Conservation (phyloP, 2,888 invertebrate species). For the Pristionchus arcanus region DNA sequence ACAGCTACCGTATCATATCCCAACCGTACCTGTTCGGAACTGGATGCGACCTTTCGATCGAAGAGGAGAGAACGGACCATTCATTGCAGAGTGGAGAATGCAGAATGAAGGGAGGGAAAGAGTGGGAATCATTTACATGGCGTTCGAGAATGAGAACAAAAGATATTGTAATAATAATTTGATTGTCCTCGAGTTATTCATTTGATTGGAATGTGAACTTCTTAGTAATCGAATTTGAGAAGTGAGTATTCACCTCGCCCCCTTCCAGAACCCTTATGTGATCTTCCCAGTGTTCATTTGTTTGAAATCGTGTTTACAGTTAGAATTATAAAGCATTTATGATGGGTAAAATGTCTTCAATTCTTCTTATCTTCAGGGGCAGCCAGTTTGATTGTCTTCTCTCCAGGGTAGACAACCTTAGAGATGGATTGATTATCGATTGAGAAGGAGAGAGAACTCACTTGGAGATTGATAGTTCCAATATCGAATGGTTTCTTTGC, state of each 20-base stretch:
- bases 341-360: not conserved
- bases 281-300: conserved; percentile 40
- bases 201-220: no score
- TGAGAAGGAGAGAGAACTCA: conserved; percentile 3
- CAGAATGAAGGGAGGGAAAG: no score
- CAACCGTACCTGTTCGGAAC: no score
- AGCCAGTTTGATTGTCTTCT: conserved; percentile 58
- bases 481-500: conserved; percentile 68
- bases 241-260: not conserved
- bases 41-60: no score
- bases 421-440: not conserved
- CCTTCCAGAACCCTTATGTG: conserved; percentile 27
- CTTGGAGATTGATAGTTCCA: conserved; percentile 68
- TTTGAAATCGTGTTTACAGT: conserved; percentile 2
- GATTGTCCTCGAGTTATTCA: no score
- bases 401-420: conserved; percentile 65
- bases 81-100: no score
- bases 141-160: no score
- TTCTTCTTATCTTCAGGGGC: conserved; percentile 30
- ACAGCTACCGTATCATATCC: no score
- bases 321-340: conserved; percentile 31
- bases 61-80: no score
- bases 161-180: no score
- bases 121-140: no score
- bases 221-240: no score